Percentiles rank a stretch among this genome's conserved stretches.
Evolutionary conservation across 2,888 invertebrate genomes (phyloP).

Genomic region (Oscheius sp.): DNA sequence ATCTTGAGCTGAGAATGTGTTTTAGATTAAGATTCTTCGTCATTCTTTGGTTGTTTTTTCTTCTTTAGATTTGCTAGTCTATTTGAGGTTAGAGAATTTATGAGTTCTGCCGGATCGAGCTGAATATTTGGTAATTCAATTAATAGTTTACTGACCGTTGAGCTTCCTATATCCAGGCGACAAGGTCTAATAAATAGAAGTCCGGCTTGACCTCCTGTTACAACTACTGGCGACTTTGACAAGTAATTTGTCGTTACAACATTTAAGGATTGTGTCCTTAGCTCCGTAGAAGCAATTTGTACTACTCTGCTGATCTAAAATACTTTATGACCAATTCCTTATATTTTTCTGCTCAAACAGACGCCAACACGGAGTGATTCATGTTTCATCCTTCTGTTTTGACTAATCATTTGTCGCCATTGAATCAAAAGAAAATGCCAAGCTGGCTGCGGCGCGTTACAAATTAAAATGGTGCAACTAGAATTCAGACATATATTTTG

Average conservation of each 20-base stretch:
- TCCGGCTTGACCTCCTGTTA: conserved; percentile 47
- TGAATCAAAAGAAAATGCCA: conserved; percentile 13
- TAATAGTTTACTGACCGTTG: neutral
- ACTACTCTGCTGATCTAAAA: neutral
- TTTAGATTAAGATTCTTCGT: neutral
- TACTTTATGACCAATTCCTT: neutral
- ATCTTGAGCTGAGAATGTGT: neutral
- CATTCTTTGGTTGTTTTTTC: neutral
- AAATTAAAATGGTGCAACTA: neutral
- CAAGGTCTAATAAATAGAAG: conserved; percentile 33
- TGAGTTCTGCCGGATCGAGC: neutral
- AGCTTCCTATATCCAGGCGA: neutral
- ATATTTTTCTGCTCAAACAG: neutral
- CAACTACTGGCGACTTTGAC: conserved; percentile 25
- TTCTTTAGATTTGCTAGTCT: conserved; percentile 2
- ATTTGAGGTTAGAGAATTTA: neutral
- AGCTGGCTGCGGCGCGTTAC: conserved; percentile 10
- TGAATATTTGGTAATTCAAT: neutral
- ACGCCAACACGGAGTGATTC: conserved; percentile 4
- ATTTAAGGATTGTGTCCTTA: conserved; percentile 20
- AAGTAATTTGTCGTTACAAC: conserved; percentile 19
- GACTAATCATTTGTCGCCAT: conserved; percentile 24
- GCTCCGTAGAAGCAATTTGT: conserved; percentile 12
- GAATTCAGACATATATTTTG: neutral
- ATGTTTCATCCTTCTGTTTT: conserved; percentile 14